Evolutionary conservation across 2,113 vertebrate species (phyloP).

Genomic region (Choloepus hoffmanni): DNA sequence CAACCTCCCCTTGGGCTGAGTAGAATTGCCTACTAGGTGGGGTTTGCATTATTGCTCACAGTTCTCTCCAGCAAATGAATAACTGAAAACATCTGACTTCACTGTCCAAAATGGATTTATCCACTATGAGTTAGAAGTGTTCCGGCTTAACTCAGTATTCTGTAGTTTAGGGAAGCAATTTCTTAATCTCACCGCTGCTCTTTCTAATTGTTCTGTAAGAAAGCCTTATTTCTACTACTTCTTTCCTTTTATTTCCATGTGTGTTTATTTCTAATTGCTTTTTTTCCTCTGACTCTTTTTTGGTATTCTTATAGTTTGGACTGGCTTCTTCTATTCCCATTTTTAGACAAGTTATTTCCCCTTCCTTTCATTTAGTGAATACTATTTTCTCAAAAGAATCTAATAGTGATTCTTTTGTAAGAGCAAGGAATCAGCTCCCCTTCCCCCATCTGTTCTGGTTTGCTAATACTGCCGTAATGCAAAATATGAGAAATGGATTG

Average conservation of each 20-base stretch:
- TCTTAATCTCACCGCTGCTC: not conserved
- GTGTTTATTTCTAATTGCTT: not conserved
- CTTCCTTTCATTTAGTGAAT: constrained; percentile 17
- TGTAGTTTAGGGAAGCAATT: not conserved
- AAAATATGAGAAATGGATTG: too few relatives aligned
- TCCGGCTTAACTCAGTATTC: not conserved
- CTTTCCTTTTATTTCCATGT: not conserved
- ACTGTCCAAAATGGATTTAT: not conserved
- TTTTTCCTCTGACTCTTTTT: not conserved
- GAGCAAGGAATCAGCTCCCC: not conserved
- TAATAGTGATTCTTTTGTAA: constrained; percentile 38
- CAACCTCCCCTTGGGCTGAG: too few relatives aligned
- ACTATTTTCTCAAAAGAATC: constrained; percentile 55
- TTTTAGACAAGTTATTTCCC: not conserved
- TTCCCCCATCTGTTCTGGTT: too few relatives aligned
- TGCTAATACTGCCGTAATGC: too few relatives aligned
- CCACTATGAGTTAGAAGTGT: not conserved
- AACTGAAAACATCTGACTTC: constrained; percentile 12
- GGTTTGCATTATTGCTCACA: not conserved
- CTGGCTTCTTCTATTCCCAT: not conserved
- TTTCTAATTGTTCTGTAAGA: not conserved
- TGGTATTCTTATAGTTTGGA: not conserved
- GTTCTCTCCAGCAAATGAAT: not conserved
- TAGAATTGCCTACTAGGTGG: not conserved
- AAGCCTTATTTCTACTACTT: not conserved